Percentiles rank a stretch among this genome's conserved stretches.
These are phyloP conservation scores for Caenorhabditis tropicalis DNA, from an alignment of 1,140 invertebrate genomes.

Conservation along the genomic window DNA sequence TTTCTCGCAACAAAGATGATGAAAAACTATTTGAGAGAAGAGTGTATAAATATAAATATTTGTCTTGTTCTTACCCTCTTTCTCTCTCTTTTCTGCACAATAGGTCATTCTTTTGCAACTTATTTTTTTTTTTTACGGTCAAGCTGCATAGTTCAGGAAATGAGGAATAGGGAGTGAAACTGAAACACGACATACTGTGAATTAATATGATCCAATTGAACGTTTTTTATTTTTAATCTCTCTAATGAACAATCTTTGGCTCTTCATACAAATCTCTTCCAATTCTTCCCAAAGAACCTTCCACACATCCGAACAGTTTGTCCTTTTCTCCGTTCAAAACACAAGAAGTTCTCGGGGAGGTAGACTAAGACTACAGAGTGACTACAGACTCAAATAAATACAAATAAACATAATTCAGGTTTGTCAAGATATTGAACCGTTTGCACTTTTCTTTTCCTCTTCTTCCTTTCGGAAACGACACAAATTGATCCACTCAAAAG, in stretches of 20 bases:
- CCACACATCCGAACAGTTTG: too few relatives aligned
- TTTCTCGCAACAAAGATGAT: conserved; percentile 32
- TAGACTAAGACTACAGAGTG: too few relatives aligned
- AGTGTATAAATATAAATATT: neutral
- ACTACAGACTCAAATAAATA: neutral
- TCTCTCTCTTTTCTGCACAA: neutral
- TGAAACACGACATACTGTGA: too few relatives aligned
- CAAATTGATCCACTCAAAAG: neutral
- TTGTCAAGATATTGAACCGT: neutral
- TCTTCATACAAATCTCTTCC: too few relatives aligned
- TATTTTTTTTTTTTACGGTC: neutral
- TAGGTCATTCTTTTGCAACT: conserved; percentile 35
- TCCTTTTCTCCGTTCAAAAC: too few relatives aligned
- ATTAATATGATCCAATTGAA: too few relatives aligned
- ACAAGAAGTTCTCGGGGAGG: too few relatives aligned
- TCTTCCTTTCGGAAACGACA: neutral
- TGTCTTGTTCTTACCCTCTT: conserved; percentile 6
- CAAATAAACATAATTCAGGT: neutral
- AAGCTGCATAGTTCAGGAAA: neutral
- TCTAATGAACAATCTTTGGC: too few relatives aligned
- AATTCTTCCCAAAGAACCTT: too few relatives aligned
- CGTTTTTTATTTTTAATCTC: too few relatives aligned
- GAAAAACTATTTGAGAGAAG: conserved; percentile 9
- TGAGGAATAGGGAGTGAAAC: neutral
- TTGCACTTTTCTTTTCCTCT: neutral